A percentile compares a stretch with the other conserved stretches of the same genome.
These are phyloP conservation scores for Sinotaia quadrata DNA, from an alignment of 2,888 invertebrate genomes.

Conservation along the genomic window DNA sequence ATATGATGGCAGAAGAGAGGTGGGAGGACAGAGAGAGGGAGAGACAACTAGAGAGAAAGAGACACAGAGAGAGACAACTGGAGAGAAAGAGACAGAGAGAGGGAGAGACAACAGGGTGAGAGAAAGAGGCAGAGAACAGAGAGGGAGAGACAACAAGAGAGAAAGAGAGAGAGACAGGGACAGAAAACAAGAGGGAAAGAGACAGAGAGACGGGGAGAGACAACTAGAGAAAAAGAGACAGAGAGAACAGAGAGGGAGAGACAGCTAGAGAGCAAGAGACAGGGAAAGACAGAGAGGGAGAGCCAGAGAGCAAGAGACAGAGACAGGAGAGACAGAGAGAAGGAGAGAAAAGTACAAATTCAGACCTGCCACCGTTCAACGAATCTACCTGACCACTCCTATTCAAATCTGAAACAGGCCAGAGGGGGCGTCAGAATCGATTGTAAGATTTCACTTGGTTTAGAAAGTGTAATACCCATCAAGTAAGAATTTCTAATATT, in stretches of 20 bases:
- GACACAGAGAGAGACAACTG: background rate
- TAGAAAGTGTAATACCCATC: no score
- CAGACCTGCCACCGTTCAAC: no score
- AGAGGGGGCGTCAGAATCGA: no score
- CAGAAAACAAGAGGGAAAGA: background rate
- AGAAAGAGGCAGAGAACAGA: background rate
- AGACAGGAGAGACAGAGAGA: background rate
- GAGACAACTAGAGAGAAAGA: slow-evolving; percentile 1
- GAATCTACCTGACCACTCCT: no score
- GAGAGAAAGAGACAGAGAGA: background rate
- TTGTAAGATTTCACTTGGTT: no score
- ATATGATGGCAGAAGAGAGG: no score
- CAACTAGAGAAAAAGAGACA: background rate
- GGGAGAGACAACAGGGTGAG: background rate
- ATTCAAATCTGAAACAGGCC: no score
- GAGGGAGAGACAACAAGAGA: background rate
- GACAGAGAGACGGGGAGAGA: background rate
- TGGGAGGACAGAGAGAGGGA: background rate
- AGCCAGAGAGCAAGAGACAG: background rate
- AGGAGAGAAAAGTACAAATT: no score
- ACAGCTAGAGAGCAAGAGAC: background rate
- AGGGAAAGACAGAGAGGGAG: background rate
- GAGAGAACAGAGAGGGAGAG: background rate
- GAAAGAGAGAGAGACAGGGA: background rate
- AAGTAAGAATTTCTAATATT: no score